These are phyloP conservation scores for Pegea sp. DNA, from an alignment of 23 tunicate species.

Conservation along the genomic window DNA sequence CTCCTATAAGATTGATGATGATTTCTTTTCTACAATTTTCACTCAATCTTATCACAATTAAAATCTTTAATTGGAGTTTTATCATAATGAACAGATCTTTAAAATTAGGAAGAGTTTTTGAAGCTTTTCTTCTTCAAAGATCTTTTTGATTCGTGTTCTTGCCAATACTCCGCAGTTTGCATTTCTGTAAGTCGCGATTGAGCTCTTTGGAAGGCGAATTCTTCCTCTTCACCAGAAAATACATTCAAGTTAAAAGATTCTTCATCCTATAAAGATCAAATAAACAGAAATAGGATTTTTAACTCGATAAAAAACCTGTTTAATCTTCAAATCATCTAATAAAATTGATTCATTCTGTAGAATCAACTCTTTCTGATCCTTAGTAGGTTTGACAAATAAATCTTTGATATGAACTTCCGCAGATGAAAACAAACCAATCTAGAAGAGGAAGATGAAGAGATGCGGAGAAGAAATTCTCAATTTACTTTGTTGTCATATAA, in stretches of 20 bases:
- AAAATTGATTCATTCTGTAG: slow-evolving; percentile 50
- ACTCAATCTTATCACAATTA: too few relatives aligned
- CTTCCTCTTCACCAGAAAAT: slow-evolving; percentile 97
- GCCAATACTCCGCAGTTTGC: slow-evolving; percentile 78
- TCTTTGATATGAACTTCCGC: slow-evolving; percentile 20
- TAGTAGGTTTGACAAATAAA: slow-evolving; percentile 48
- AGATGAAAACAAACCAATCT: slow-evolving; percentile 63
- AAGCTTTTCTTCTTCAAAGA: too few relatives aligned
- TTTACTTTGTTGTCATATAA: slow-evolving; percentile 74
- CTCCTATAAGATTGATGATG: too few relatives aligned
- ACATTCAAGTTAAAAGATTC: slow-evolving; percentile 37
- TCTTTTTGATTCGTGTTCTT: slow-evolving; percentile 19
- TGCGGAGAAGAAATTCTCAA: too few relatives aligned
- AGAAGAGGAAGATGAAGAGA: not conserved
- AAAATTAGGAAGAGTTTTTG: too few relatives aligned
- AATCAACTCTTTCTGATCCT: slow-evolving; percentile 34
- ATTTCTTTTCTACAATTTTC: too few relatives aligned
- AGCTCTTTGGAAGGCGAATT: slow-evolving; percentile 84
- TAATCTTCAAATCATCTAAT: slow-evolving; percentile 45
- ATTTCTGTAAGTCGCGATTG: slow-evolving; percentile 79
- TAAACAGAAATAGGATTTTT: too few relatives aligned
- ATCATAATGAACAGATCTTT: too few relatives aligned
- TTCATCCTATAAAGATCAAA: slow-evolving; percentile 6
- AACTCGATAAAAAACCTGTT: slow-evolving; percentile 20
- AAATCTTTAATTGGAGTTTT: too few relatives aligned